Conservation (phyloP, 2,113 vertebrate genomes). For the Grantiella picta region DNA sequence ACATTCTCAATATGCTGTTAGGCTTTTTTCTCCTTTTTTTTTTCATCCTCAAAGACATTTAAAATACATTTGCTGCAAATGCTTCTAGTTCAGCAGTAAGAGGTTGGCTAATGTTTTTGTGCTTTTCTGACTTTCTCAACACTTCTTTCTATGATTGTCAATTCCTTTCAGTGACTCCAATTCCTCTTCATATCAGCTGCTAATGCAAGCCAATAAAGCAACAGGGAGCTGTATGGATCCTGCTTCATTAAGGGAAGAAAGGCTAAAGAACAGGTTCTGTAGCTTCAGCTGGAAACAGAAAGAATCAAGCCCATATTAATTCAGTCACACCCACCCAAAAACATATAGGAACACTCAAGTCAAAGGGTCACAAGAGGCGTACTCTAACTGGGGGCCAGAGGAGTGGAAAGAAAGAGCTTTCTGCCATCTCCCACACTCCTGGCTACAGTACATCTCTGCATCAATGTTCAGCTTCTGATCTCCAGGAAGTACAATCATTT, state of each 20-base stretch:
- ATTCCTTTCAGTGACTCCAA: conserved; percentile 12
- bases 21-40: background rate
- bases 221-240: background rate
- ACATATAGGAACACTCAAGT: background rate
- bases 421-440: background rate
- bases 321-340: background rate
- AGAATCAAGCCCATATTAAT: background rate
- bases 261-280: conserved; percentile 20
- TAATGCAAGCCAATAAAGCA: conserved; percentile 16
- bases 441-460: background rate
- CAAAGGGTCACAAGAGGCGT: background rate
- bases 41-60: conserved; percentile 11
- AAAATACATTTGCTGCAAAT: conserved; percentile 12
- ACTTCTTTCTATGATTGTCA: background rate
- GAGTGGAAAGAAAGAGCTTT: background rate
- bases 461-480: background rate
- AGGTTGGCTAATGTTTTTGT: background rate
- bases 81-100: background rate
- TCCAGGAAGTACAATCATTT: background rate
- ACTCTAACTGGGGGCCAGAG: background rate
- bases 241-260: background rate
- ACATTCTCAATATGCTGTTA: conserved; percentile 11
- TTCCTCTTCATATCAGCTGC: conserved; percentile 2
- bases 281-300: background rate
- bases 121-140: background rate